A percentile compares a stretch with the other conserved stretches of the same genome.
Conservation (phyloP, 35 echinoderm and acorn worm species). For the Holothuria glaberrima region DNA sequence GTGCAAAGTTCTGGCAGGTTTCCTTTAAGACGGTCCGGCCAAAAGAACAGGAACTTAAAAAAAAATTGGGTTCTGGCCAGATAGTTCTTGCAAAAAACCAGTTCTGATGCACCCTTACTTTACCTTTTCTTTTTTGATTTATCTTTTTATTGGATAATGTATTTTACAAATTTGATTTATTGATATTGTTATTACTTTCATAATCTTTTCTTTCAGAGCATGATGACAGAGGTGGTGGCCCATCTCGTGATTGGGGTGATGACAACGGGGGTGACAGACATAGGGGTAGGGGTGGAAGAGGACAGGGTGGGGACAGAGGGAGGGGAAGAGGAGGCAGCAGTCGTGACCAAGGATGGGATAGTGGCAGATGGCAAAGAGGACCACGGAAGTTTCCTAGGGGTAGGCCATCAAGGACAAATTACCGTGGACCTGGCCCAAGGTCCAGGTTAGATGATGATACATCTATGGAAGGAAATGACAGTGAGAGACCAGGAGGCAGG, state of each 20-base stretch:
- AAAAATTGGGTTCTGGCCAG: no score
- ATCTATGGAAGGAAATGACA: constrained; percentile 24
- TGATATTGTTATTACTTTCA: no score
- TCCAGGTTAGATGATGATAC: constrained; percentile 59
- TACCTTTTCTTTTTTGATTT: no score
- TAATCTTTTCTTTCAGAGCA: background rate
- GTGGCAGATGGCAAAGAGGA: constrained; percentile 52
- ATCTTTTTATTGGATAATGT: no score
- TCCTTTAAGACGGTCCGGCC: no score
- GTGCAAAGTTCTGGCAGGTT: no score
- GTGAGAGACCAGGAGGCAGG: background rate
- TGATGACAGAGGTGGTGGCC: constrained; percentile 17
- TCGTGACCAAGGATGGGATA: constrained; percentile 10
- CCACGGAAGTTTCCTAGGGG: constrained; percentile 16
- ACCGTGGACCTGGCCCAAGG: constrained; percentile 35
- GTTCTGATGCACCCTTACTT: no score
- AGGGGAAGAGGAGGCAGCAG: constrained; percentile 9
- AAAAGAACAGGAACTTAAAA: no score
- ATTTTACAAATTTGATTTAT: no score
- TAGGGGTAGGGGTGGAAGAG: constrained; percentile 5
- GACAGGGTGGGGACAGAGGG: constrained; percentile 1
- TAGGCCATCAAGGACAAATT: constrained; percentile 10
- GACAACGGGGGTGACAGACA: background rate
- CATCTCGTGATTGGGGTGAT: background rate
- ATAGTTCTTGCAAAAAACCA: no score